These are phyloP conservation scores for Yponomeuta evonymella DNA, from an alignment of 2,888 invertebrate genomes.

Conservation along the genomic window DNA sequence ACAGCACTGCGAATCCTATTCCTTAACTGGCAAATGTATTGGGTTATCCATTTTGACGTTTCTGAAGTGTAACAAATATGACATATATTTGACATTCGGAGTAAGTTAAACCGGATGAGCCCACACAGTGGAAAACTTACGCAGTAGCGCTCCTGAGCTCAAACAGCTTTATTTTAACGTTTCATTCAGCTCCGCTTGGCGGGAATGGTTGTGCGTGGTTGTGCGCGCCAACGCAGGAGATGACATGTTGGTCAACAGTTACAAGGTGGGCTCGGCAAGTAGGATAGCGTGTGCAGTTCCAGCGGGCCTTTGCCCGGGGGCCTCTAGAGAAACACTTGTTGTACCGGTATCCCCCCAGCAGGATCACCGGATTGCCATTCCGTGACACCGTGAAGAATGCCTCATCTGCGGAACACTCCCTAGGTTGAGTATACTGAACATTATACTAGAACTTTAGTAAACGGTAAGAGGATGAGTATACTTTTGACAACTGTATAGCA, in stretches of 20 bases:
- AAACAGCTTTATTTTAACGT: neutral
- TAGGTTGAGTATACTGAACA: neutral
- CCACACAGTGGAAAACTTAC: neutral
- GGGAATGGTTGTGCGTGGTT: conserved; percentile 8
- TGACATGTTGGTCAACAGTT: conserved; percentile 14
- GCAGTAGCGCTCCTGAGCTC: neutral
- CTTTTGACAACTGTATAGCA: neutral
- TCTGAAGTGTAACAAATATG: neutral
- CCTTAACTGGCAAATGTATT: no score
- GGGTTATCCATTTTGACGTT: neutral
- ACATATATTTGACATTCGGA: no score
- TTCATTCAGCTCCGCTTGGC: neutral
- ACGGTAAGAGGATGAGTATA: neutral
- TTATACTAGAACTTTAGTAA: neutral
- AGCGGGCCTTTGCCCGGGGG: conserved; percentile 14
- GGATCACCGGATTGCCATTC: conserved; percentile 31
- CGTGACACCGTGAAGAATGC: conserved; percentile 27
- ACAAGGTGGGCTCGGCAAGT: conserved; percentile 16
- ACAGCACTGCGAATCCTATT: no score
- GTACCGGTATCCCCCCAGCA: conserved; percentile 29
- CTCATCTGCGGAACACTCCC: conserved; percentile 14
- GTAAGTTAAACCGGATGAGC: no score
- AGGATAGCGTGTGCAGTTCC: conserved; percentile 17
- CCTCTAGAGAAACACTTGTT: conserved; percentile 20
- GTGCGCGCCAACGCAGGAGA: conserved; percentile 13